Conservation (phyloP, 1,140 invertebrate genomes). For the Trichoplusia ni region DNA sequence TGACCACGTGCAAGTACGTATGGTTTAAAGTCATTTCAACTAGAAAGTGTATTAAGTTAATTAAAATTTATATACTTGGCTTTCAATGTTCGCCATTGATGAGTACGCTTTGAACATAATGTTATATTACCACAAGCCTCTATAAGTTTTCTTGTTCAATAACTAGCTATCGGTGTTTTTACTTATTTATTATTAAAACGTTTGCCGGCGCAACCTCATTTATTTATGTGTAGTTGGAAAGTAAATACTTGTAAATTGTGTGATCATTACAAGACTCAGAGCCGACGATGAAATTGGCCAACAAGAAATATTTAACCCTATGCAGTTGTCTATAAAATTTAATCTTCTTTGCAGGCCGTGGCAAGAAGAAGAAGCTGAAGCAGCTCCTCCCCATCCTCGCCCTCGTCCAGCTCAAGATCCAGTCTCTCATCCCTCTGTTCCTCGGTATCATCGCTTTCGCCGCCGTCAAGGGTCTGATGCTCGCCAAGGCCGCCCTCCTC, state of each 20-base stretch:
- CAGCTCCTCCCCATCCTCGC: slow-evolving; percentile 88
- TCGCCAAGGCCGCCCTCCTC: slow-evolving; percentile 90
- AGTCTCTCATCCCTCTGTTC: slow-evolving; percentile 88
- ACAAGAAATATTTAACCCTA: background rate
- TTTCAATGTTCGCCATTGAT: background rate
- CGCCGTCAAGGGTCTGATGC: slow-evolving; percentile 90
- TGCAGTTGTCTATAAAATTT: slow-evolving; percentile 1
- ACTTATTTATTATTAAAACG: background rate
- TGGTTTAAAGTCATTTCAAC: background rate
- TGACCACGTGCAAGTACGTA: slow-evolving; percentile 1
- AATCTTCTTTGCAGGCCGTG: slow-evolving; percentile 82
- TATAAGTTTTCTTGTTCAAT: background rate
- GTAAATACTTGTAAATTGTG: no score
- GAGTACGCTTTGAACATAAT: slow-evolving; percentile 14
- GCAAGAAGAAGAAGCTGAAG: slow-evolving; percentile 88
- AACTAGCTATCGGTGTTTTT: background rate
- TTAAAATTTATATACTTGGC: slow-evolving; percentile 24
- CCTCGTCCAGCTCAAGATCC: slow-evolving; percentile 90
- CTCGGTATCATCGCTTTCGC: slow-evolving; percentile 90
- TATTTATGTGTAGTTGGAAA: no score
- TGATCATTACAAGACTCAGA: no score
- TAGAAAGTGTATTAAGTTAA: slow-evolving; percentile 24
- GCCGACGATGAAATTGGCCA: no score
- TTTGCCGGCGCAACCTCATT: no score
- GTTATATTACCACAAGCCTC: background rate